Percentiles rank a stretch among this genome's conserved stretches.
These are phyloP conservation scores for Cryptoprocta ferox DNA, from an alignment of 2,797 vertebrate genomes.

Conservation along the genomic window DNA sequence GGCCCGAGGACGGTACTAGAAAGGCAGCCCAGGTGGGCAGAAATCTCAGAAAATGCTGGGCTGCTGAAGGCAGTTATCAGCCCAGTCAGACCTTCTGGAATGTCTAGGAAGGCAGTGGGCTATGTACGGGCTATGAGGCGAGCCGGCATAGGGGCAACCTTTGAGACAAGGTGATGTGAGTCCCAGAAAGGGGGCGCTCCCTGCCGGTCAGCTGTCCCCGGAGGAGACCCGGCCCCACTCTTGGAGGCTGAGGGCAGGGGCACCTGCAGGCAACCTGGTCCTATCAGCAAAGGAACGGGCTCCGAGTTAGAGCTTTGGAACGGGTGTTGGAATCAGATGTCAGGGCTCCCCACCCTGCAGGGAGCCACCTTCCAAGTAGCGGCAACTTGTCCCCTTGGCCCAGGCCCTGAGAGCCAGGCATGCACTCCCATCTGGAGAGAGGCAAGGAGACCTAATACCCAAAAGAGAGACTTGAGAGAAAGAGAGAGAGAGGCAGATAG, in stretches of 20 bases:
- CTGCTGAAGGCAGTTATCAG: neutral
- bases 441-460: slow-evolving; percentile 23
- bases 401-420: neutral
- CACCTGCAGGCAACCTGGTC: neutral
- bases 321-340: neutral
- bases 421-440: neutral
- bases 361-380: neutral
- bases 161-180: neutral
- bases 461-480: neutral
- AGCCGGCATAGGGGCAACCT: neutral
- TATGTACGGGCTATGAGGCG: neutral
- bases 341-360: neutral
- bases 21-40: neutral
- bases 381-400: neutral
- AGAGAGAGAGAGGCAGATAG: neutral
- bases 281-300: neutral
- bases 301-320: neutral
- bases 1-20: neutral
- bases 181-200: neutral
- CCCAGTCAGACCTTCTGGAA: neutral
- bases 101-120: neutral
- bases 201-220: neutral
- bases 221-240: neutral
- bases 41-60: neutral
- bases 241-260: neutral